A percentile compares a stretch with the other conserved stretches of the same genome.
Conservation (phyloP, 2,888 invertebrate species). For the Lamellibrachia columna region DNA sequence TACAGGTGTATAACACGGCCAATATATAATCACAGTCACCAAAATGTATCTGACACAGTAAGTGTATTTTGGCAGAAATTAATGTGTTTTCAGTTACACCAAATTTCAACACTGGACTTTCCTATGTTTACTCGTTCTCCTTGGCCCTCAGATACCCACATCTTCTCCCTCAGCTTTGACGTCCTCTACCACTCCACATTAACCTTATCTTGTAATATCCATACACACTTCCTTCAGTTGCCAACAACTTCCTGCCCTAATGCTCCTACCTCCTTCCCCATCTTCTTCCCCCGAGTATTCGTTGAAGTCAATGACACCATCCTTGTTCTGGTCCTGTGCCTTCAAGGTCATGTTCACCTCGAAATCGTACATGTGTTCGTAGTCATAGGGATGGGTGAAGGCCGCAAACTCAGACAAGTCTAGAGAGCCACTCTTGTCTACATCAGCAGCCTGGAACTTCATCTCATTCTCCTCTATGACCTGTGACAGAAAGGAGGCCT, state of each 20-base stretch:
- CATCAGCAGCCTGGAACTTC: slow-evolving; percentile 88
- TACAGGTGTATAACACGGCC: too few relatives aligned
- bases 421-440: slow-evolving; percentile 81
- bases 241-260: not conserved
- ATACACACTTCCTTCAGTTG: not conserved
- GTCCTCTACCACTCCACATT: too few relatives aligned
- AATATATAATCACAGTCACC: too few relatives aligned
- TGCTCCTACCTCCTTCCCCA: not conserved
- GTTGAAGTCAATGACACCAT: slow-evolving; percentile 85
- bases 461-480: slow-evolving; percentile 79
- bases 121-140: too few relatives aligned
- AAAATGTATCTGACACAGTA: too few relatives aligned
- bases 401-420: slow-evolving; percentile 82
- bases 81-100: too few relatives aligned
- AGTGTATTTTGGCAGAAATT: too few relatives aligned
- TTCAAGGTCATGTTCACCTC: slow-evolving; percentile 72
- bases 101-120: too few relatives aligned
- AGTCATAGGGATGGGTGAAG: slow-evolving; percentile 94
- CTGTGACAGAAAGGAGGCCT: slow-evolving; percentile 45
- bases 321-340: slow-evolving; percentile 87
- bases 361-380: slow-evolving; percentile 78
- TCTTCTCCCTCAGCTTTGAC: too few relatives aligned
- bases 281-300: slow-evolving; percentile 68
- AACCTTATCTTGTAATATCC: not conserved
- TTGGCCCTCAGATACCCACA: too few relatives aligned